Percentiles rank a stretch among this genome's conserved stretches.
Conservation (phyloP, 37 sponge, comb jelly and placozoan species). For the Hormiphora californensis region DNA sequence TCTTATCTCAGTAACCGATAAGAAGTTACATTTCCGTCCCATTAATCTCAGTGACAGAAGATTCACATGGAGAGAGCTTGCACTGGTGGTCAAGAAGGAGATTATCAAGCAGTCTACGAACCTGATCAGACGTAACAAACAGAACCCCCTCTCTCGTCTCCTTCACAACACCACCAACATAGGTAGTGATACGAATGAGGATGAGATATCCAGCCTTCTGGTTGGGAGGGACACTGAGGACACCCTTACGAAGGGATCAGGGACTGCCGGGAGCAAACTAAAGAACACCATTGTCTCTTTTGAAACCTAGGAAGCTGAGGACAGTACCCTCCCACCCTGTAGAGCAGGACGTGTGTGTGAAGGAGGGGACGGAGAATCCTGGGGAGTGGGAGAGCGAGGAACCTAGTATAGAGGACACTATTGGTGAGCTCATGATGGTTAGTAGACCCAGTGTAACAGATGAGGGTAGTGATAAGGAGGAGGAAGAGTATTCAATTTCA, state of each 20-base stretch:
- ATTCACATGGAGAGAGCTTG: conserved; percentile 37
- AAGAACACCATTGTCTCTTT: too few species aligned
- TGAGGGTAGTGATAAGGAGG: too few species aligned
- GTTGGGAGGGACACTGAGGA: background rate
- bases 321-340: too few species aligned
- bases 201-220: conserved; percentile 39
- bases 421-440: too few species aligned
- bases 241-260: background rate
- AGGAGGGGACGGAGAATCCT: conserved; percentile 28
- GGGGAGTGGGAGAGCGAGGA: conserved; percentile 55
- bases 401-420: too few species aligned
- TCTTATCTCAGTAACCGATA: conserved; percentile 31
- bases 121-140: conserved; percentile 19
- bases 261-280: background rate
- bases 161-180: background rate
- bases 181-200: background rate
- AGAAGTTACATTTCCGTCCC: background rate
- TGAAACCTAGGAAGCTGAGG: too few species aligned
- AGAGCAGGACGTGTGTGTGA: conserved; percentile 23
- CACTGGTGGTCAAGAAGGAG: conserved; percentile 44
- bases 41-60: conserved; percentile 5
- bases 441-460: too few species aligned
- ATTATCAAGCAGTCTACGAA: background rate
- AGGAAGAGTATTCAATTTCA: too few species aligned
- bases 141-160: background rate